A percentile compares a stretch with the other conserved stretches of the same genome.
These are phyloP conservation scores for Paratrypauchen microcephalus DNA, from an alignment of 2,797 vertebrate species.

Conservation along the genomic window DNA sequence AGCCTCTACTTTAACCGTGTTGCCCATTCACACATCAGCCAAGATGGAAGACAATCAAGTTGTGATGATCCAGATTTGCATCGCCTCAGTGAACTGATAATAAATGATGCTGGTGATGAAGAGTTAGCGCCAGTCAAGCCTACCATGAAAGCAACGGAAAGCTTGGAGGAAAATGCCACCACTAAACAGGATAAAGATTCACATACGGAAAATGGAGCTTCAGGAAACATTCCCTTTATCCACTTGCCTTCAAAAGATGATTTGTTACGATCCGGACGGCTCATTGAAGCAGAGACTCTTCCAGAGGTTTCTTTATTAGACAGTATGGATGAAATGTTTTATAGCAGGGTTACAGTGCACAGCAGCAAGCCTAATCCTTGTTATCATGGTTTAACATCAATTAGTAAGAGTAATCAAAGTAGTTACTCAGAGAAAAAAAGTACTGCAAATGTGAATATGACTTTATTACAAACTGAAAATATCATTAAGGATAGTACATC, in stretches of 20 bases:
- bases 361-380: conserved; percentile 7
- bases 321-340: conserved; percentile 69
- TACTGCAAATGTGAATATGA: conserved; percentile 10
- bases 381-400: background rate
- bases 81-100: conserved; percentile 15
- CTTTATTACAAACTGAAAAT: conserved; percentile 19
- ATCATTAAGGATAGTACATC: conserved; percentile 10
- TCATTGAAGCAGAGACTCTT: conserved; percentile 85
- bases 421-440: conserved; percentile 15
- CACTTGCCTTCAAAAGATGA: conserved; percentile 77
- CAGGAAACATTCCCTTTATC: conserved; percentile 6
- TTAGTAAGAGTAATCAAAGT: conserved; percentile 17
- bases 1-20: conserved; percentile 52
- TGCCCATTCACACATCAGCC: conserved; percentile 21
- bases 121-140: background rate
- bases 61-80: conserved; percentile 32
- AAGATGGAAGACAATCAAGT: conserved; percentile 46
- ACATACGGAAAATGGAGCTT: background rate
- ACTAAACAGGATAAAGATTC: background rate
- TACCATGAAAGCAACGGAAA: conserved; percentile 11
- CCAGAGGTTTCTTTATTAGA: conserved; percentile 84
- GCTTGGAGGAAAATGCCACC: conserved; percentile 15
- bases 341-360: conserved; percentile 43
- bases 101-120: conserved; percentile 5
- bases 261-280: conserved; percentile 60